phyloP scores from a whole-genome alignment of 2,113 vertebrate species.

The Isichthys henryi region DNA sequence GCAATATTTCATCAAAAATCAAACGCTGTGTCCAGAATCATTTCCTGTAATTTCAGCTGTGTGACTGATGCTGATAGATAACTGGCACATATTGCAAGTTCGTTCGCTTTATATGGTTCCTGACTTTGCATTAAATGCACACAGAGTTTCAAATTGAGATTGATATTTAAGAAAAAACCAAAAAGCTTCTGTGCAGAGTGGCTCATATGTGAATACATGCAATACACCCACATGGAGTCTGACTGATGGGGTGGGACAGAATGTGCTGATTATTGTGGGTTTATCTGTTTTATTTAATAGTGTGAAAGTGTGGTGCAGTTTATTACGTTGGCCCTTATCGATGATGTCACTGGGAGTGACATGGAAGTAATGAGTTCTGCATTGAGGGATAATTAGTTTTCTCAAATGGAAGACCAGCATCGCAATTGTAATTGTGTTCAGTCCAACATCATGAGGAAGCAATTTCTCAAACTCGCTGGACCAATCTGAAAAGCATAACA shows the following conservation, averaged over 20 bases:
- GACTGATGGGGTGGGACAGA: constrained; percentile 1
- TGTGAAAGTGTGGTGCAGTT: constrained; percentile 15
- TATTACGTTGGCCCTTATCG: constrained; percentile 21
- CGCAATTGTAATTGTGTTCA: constrained; percentile 16
- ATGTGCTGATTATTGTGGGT: constrained; percentile 6
- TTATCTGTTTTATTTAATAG: constrained; percentile 22
- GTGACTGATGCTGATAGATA: background rate
- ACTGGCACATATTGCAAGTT: background rate
- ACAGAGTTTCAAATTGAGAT: background rate
- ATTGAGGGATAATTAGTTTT: constrained; percentile 22
- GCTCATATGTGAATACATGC: background rate
- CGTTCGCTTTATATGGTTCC: background rate
- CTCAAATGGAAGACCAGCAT: constrained; percentile 11
- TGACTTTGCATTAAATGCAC: background rate
- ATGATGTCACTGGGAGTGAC: constrained; percentile 25
- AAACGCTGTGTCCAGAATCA: background rate
- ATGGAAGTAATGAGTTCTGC: constrained; percentile 21
- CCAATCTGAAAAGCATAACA: background rate
- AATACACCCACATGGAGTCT: background rate
- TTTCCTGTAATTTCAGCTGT: background rate
- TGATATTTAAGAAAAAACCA: background rate
- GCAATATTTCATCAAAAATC: background rate
- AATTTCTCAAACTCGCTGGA: constrained; percentile 18
- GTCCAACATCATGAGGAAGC: background rate
- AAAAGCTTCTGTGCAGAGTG: background rate